Evolutionary conservation across 2,113 vertebrate species (phyloP), one percentile per base, ranked within the genome.

Genomic region (Gadus macrocephalus): DNA sequence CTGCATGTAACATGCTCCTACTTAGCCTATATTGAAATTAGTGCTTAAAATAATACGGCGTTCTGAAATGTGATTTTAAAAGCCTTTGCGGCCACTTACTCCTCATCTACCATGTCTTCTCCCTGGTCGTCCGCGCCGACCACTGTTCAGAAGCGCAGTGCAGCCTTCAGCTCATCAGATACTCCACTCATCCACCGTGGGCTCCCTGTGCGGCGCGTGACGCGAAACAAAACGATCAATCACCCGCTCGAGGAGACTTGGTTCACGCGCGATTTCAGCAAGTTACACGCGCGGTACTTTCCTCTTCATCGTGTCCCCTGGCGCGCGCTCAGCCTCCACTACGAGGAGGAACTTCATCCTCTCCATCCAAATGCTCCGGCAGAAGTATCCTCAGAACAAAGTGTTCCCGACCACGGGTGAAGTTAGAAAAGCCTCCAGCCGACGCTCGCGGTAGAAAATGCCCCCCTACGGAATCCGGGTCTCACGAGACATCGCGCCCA

Each of bases 61-160:
- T 35, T 35, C 4, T 63, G 61, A 27, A 15, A 20, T n/a, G 69
- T 42, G 4, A 65, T 74, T 66, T 15, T 27, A 38, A 76, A 65
- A 15, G 38, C 53, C 17, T 66, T 75, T 42, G 71, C 1, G 14
- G 60, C 20, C 74, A 88, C 91, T 91, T 87, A 92, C 91, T 92
- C 91, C 87, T 92, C 75, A 67, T 65, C 84, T 89, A 88, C 83
- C 89, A 87, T 87, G 82, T 88, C 86, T 68, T 74, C 82, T 70
- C 73, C 77, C 64, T 76, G 73, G 68, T 76, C 35, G 70, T 85
- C 84, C 77, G 86, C 88, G 84, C 84, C 67, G 71, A 85, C 70
- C 72, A 78, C 74, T 74, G 64, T 75, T 38, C 9, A 49, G 42
- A 49, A 49, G 11, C 11, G 42, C 5, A 9, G 42, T 49, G 42